Evolutionary conservation across 2,797 vertebrate genomes (phyloP), one percentile per base, ranked within the genome.

Genomic region (Microtus obscurus): DNA sequence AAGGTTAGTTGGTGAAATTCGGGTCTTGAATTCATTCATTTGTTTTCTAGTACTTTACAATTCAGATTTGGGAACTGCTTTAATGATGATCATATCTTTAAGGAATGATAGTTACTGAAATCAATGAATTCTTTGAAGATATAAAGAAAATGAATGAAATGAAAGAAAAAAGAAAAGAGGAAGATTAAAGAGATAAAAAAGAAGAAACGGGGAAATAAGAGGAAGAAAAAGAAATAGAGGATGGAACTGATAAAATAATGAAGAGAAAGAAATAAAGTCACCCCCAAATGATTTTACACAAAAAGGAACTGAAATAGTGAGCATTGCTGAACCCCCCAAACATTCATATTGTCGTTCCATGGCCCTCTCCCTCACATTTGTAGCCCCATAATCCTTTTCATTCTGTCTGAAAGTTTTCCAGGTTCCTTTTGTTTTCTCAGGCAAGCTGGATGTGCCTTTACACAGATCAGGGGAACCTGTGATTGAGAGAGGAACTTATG

Each of bases 381-480:
- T 12, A 61, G 29, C 0, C 5, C 1, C 34, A 11, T 4, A 29
- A 3, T 16, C 14, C 21, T 78, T 61, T 40, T 27, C 21, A 67
- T 13, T 1, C 37, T 48, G 0, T 10, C 14, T 37, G 1, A 31
- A 69, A n/a, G n/a, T 65, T 56, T 13, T 29, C 25, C 56, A 59
- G 31, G 6, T 14, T 71, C 6, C 21, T 71, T 69, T 48, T 37
- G 10, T 51, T 34, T 86, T n/a, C 34, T 51, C 31, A 23, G 17
- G n/a, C 69, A 85, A 87, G 23, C 16, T 40, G 6, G 10, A 56
- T 85, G 48, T 12, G 53, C 21, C 25, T 0, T 17, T 23, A 45
- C 31, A 23, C 5, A 0, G 21, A 3, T 14, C 3, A 0, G 10
- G 10, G 2, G 16, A 21, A 25, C 2, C 1, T 7, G 14, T 27